Base-by-base conservation (phyloP, 2,888 invertebrate genomes). In the Electrophaes corylata region DNA sequence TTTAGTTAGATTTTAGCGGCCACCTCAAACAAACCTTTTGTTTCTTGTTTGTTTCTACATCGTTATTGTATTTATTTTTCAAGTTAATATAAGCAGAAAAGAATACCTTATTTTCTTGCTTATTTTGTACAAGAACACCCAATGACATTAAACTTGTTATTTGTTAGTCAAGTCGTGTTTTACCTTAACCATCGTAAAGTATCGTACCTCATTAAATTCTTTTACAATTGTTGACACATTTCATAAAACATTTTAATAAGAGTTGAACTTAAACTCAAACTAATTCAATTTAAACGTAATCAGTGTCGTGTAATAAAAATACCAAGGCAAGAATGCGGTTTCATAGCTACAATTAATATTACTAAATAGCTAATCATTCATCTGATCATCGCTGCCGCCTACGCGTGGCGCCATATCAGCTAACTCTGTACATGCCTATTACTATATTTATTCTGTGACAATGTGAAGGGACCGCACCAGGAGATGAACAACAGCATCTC, bases 321-420 rank as follows among this genome's bases (percentile, higher is more conserved):
- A 75, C 78, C 75, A 54, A 71, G 65, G 63, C 57, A 69, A 71
- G 78, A 78, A 77, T 77, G 78, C 74, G 71, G 76, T 73, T 76
- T 79, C 78, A 78, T 77, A 80, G 81, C 79, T 77, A 86, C 86
- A 83, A 86, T 88, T 85, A 83, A 83, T 84, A 84, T 86, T 85
- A 76, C 84, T 84, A 87, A 87, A 87, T 83, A 81, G 78, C 79
- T 86, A 88, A 89, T 88, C 88, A 86, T 88, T 88, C 89, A 88
- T 84, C 72, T 79, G 83, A 81, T 84, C 84, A 86, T 87, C 85
- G 79, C 74, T 69, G 68, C 74, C 62, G 72, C 89, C 88, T 82
- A 88, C 89, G 84, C 86, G 69, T 76, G 83, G 85, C 86, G 86
- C 86, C 84, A 59, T 26, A 49, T 47, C 56, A 57, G 35, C 60